Conservation (phyloP, 53 echinoderm and acorn worm genomes). For the Zoroaster sp. region DNA sequence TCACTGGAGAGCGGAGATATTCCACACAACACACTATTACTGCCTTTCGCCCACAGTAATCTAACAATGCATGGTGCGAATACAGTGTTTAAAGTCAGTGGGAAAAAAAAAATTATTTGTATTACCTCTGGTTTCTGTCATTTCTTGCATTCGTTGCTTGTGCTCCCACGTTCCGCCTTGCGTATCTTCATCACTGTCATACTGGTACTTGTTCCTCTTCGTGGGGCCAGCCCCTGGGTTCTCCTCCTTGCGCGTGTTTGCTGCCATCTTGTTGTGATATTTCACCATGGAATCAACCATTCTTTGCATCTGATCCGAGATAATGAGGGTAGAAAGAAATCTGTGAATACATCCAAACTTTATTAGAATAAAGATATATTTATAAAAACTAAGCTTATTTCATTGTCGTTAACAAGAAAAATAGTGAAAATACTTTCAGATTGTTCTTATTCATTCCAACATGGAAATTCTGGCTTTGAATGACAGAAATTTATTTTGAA, state of each 20-base stretch:
- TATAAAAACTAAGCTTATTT: too few species aligned
- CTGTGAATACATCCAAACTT: neutral
- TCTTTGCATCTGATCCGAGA: conserved; percentile 73
- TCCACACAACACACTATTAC: too few species aligned
- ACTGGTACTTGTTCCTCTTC: conserved; percentile 81
- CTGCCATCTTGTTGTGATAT: conserved; percentile 73
- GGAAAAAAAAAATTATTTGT: too few species aligned
- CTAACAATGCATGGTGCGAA: too few species aligned
- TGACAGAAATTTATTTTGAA: too few species aligned
- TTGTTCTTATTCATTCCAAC: too few species aligned
- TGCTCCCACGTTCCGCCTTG: conserved; percentile 98
- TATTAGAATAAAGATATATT: neutral
- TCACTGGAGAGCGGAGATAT: too few species aligned
- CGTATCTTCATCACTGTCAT: conserved; percentile 97
- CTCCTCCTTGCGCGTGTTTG: neutral
- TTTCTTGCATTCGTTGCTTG: conserved; percentile 82
- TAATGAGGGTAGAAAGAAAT: neutral
- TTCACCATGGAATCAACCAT: conserved; percentile 89
- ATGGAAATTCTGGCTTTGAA: too few species aligned
- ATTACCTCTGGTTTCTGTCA: conserved; percentile 85
- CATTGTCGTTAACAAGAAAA: too few species aligned
- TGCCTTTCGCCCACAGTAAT: too few species aligned
- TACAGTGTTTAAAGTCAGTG: too few species aligned
- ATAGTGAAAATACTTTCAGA: too few species aligned
- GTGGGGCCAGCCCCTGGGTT: neutral